These are phyloP conservation scores for Carollia perspicillata DNA, from an alignment of 2,113 vertebrate genomes.

Conservation along the genomic window DNA sequence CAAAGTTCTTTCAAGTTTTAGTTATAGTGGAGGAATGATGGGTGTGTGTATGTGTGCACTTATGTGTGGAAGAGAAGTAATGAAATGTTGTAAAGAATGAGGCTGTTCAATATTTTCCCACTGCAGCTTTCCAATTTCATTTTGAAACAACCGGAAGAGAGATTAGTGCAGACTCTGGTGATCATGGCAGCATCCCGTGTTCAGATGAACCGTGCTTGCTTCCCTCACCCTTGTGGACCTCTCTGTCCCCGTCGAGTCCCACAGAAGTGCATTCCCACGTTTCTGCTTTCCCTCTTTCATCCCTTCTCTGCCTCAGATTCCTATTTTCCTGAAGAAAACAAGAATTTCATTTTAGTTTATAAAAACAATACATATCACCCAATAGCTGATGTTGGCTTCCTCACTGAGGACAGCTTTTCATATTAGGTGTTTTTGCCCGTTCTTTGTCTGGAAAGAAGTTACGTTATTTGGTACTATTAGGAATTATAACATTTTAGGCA, in stretches of 20 bases:
- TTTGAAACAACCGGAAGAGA: neutral
- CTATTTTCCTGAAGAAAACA: neutral
- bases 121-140: neutral
- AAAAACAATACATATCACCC: neutral
- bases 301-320: neutral
- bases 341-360: neutral
- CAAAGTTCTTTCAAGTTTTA: neutral
- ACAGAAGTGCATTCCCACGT: neutral
- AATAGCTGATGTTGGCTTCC: neutral
- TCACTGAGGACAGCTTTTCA: neutral
- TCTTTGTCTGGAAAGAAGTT: neutral
- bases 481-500: neutral
- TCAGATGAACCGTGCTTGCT: neutral
- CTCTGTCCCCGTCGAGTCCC: neutral
- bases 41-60: neutral
- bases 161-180: neutral
- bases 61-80: neutral
- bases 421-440: neutral
- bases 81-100: neutral
- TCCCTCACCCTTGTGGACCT: neutral
- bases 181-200: neutral
- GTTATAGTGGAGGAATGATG: neutral
- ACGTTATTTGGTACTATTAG: neutral
- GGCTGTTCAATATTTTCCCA: neutral
- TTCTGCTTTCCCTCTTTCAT: neutral